Conservation (phyloP, 2,113 vertebrate genomes). For the Hippopotamus amphibius region DNA sequence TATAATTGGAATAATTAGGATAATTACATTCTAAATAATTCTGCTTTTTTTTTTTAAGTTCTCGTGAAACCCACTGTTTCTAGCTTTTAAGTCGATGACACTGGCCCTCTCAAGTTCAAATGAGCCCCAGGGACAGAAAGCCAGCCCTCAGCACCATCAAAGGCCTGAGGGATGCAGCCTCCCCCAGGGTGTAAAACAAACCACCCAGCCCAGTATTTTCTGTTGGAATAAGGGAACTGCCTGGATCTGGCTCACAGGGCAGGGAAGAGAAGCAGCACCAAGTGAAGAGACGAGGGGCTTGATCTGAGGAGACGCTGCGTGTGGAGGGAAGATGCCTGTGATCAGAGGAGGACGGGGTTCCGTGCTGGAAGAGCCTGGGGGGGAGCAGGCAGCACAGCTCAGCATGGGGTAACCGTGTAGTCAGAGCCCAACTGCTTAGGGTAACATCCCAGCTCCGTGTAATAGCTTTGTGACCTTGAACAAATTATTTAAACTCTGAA, state of each 20-base stretch:
- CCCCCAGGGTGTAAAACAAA: neutral
- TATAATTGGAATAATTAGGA: neutral
- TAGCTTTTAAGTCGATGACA: conserved; percentile 20
- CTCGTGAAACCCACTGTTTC: neutral
- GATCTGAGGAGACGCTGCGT: neutral
- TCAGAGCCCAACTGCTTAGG: neutral
- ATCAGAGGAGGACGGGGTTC: neutral
- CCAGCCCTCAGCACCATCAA: neutral
- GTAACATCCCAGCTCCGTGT: neutral
- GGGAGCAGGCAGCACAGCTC: neutral
- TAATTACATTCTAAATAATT: conserved; percentile 5
- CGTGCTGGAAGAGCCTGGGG: neutral
- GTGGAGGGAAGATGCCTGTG: neutral
- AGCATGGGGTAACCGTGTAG: neutral
- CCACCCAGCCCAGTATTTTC: neutral
- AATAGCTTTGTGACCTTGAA: neutral
- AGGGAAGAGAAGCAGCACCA: neutral
- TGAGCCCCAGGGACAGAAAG: neutral
- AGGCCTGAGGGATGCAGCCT: neutral
- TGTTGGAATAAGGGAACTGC: neutral
- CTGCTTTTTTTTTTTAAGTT: neutral
- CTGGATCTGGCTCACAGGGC: neutral
- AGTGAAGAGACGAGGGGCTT: neutral
- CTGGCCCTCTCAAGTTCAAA: neutral
- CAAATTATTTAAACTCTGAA: neutral